Base-by-base conservation (phyloP, 1,140 invertebrate genomes). In the Gryllus bimaculatus region DNA sequence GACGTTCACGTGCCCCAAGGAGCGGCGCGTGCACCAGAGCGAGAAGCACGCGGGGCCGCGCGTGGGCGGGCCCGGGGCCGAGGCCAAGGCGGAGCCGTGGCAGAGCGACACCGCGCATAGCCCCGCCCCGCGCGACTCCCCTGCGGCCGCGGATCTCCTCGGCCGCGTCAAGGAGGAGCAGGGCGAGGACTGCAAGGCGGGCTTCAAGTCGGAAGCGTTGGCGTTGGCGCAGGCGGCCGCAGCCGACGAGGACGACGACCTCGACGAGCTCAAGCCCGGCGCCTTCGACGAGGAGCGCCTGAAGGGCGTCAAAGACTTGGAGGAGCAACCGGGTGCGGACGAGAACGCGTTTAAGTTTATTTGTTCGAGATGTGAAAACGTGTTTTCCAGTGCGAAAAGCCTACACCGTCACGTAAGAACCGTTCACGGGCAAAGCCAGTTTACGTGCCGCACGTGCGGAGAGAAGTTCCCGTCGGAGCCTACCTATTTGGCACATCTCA, bases 401-500 rank as follows among this genome's bases (percentile, higher is more conserved):
- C 49, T 76, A 20, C 13, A 47, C n/a, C 10, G 10, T 13, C 79
- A 79, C 77, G 75, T 54, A 15, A 47, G 47, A 15, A 77, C 21
- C 20, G 54, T 49, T 20, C 79, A 79, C 75, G 54, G 54, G 54
- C 54, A 66, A 66, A 66, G 54, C 18, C 54, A 66, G 20, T 49
- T 74, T 54, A 88, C 88, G 80, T 90, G 91, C 81, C 88, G 87
- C 78, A 88, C 89, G 20, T 92, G 90, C 80, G 87, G 88, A 54
- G 89, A 90, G 80, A 87, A 89, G 78, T 91, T 91, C 80, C 83
- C 87, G 0, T 89, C 87, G 0, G 90, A 92, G 20, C 84, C 86
- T 2, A 85, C 89, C 3, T 93, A 91, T 82, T 90, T 92, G 80
- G 88, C 88, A 1, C 93, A 94, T 84, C 85, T 94, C 8, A 92